These are phyloP conservation scores for Oceanodroma tethys DNA, from an alignment of 2,113 vertebrate genomes.

Conservation along the genomic window DNA sequence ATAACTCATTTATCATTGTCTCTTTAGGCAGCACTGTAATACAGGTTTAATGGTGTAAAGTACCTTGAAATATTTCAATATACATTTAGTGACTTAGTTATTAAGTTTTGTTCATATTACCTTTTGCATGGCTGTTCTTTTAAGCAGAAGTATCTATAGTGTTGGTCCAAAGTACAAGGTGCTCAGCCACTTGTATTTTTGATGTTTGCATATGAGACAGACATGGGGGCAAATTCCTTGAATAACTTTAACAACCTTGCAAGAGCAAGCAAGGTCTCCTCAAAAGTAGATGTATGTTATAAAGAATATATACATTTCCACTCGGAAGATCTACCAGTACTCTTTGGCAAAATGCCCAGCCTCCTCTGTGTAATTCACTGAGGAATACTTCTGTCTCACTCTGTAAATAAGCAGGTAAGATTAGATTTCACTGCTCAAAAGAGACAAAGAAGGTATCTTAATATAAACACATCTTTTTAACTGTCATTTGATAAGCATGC, in stretches of 20 bases:
- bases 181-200: neutral
- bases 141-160: neutral
- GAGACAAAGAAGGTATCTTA: neutral
- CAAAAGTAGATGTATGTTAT: neutral
- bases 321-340: neutral
- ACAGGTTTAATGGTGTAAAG: neutral
- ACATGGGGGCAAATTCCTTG: neutral
- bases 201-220: neutral
- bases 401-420: slow-evolving; percentile 1
- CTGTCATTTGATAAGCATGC: neutral
- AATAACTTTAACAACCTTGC: neutral
- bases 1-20: neutral
- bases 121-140: neutral
- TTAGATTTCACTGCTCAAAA: slow-evolving; percentile 19
- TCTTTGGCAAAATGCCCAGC: neutral
- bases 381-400: slow-evolving; percentile 7
- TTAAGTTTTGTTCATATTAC: neutral
- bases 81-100: neutral
- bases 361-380: neutral
- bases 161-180: neutral
- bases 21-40: neutral
- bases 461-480: slow-evolving; percentile 11
- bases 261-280: neutral
- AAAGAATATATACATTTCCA: neutral
- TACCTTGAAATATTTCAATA: neutral